phyloP scores from a whole-genome alignment of 1,140 invertebrate species.

The Polypedilum vanderplanki region DNA sequence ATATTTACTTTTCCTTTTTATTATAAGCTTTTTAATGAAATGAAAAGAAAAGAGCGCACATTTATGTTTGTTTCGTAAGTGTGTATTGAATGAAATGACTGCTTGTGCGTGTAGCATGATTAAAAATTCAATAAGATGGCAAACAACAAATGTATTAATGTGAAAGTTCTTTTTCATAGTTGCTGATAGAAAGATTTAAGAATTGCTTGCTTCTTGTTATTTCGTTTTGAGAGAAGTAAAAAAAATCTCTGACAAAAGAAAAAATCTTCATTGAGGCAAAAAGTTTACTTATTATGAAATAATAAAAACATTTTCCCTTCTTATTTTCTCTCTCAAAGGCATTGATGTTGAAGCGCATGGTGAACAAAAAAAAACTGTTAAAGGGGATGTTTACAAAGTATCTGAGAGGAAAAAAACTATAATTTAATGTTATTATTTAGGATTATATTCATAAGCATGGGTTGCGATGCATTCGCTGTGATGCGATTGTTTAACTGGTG shows the following conservation, averaged over 20 bases:
- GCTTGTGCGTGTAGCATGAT: too few relatives aligned
- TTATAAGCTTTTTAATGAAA: slow-evolving; percentile 15
- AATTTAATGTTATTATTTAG: slow-evolving; percentile 28
- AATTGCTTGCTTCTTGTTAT: too few relatives aligned
- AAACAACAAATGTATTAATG: too few relatives aligned
- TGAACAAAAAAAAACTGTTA: neutral
- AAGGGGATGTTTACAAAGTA: neutral
- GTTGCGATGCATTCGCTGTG: neutral
- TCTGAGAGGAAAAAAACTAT: neutral
- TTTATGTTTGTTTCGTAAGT: too few relatives aligned
- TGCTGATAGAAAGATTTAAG: too few relatives aligned
- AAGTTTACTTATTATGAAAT: slow-evolving; percentile 20
- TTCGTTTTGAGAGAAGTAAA: too few relatives aligned
- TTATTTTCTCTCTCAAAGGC: neutral
- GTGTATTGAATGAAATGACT: too few relatives aligned
- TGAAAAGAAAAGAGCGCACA: neutral
- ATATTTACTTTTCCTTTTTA: slow-evolving; percentile 21
- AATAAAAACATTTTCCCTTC: neutral
- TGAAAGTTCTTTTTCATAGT: too few relatives aligned
- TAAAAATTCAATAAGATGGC: too few relatives aligned
- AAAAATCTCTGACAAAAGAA: too few relatives aligned
- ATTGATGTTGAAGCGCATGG: slow-evolving; percentile 1
- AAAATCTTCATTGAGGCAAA: neutral
- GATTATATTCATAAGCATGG: slow-evolving; percentile 21
- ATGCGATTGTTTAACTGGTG: neutral